phyloP scores from a whole-genome alignment of 64 coral and sea anemone genomes.

The Dendronephthya gigantea region DNA sequence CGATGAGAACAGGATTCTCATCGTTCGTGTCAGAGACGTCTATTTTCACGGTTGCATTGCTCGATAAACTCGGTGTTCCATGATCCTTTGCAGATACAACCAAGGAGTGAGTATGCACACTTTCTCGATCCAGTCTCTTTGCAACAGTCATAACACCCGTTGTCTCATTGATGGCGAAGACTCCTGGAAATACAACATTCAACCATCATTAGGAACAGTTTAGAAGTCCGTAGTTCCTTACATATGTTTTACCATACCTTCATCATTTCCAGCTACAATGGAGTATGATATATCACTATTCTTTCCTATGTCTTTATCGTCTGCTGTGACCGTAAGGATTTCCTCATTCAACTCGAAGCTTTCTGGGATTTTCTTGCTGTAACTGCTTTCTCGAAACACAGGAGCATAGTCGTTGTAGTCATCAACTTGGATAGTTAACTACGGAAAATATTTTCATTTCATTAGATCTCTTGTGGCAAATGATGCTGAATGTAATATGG shows the following conservation, averaged over 20 bases:
- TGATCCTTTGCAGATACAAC: conserved; percentile 61
- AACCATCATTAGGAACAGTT: too few relatives aligned
- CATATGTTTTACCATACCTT: conserved; percentile 33
- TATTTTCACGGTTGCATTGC: conserved; percentile 44
- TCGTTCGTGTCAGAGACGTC: conserved; percentile 60
- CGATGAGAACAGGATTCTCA: conserved; percentile 46
- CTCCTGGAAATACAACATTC: conserved; percentile 35
- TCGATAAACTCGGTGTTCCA: conserved; percentile 50
- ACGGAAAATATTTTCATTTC: not conserved
- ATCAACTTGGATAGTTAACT: conserved; percentile 49
- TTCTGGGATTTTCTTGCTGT: conserved; percentile 38
- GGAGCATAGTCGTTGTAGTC: conserved; percentile 73
- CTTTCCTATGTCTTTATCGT: conserved; percentile 52
- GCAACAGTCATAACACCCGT: conserved; percentile 53
- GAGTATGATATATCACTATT: conserved; percentile 50
- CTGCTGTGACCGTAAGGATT: conserved; percentile 52
- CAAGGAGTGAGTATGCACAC: conserved; percentile 28
- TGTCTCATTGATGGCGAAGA: conserved; percentile 51
- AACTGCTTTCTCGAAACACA: conserved; percentile 27
- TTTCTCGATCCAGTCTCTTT: conserved; percentile 56
- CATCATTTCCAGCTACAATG: conserved; percentile 60
- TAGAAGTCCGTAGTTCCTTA: too few relatives aligned
- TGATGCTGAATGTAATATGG: too few relatives aligned
- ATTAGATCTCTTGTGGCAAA: too few relatives aligned
- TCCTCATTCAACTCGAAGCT: conserved; percentile 23